Evolutionary conservation across 1,140 invertebrate genomes (phyloP), one percentile per base, ranked within the genome.

Genomic region (Hyles vespertilio): DNA sequence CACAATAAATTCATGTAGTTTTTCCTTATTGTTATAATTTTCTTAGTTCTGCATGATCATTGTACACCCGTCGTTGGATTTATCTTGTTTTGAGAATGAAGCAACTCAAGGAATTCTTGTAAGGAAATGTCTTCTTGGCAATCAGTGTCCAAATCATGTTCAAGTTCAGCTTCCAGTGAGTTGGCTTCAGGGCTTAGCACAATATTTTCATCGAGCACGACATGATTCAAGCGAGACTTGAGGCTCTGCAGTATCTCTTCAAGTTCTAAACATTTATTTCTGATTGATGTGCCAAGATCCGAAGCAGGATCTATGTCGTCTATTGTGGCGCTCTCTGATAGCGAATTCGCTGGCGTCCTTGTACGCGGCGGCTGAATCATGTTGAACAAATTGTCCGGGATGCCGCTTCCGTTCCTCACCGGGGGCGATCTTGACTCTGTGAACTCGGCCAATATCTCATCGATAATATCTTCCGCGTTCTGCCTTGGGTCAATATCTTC

Each of bases 161-260:
- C 84, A n/a, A 89, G 71, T 57, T 89, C 77, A 9, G 84, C 86
- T 51, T 89, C 86, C 76, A 87, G 68, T 4, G 86, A 87, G 60
- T 89, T 87, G 6, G 74, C 84, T 47, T 89, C 89, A 5, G 89
- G 88, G 45, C 89, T 90, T 4, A 89, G 63, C 5, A 89, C 72
- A 48, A 89, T 89, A 52, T 90, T 89, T 61, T 87, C 87, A 53
- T 89, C 88, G 53, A 89, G 67, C 40, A 90, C 87, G 8, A 90
- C 88, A 51, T 89, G 87, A 63, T 90, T 89, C 8, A 90, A 72
- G 6, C 89, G 81, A 4, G 88, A 86, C 58, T 90, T 90, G 1
- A 90, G 69, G 66, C 87, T 87, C 60, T 88, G 88, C 9, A 89
- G 77, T 7, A 90, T 89, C 68, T 89, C 88, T 63, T 90, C 89